These are phyloP conservation scores for Edolisoma coerulescens DNA, from an alignment of 2,113 vertebrate species.

Conservation along the genomic window DNA sequence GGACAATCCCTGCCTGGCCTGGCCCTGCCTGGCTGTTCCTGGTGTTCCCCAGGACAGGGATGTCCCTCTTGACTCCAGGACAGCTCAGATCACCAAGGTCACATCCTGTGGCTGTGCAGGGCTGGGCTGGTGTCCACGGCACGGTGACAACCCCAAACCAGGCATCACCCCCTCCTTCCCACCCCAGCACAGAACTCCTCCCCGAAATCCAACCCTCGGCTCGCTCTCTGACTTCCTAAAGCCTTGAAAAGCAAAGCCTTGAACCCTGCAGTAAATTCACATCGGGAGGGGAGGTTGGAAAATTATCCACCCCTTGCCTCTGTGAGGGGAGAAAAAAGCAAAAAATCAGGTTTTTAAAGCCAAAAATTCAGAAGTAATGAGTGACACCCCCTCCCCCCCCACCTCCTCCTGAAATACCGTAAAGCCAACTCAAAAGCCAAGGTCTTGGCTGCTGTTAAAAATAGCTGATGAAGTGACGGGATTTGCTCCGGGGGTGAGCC, in stretches of 20 bases:
- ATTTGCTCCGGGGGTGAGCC: not conserved
- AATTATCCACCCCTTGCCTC: not conserved
- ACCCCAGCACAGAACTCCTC: not conserved
- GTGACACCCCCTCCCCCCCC: not conserved
- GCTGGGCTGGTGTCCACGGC: accelerated
- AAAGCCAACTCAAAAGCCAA: not conserved
- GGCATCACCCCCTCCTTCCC: not conserved
- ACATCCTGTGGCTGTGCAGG: not conserved
- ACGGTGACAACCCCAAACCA: accelerated
- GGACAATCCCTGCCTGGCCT: not conserved
- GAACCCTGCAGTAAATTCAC: not conserved
- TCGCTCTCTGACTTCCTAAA: not conserved
- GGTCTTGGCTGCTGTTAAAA: not conserved
- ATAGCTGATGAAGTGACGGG: slow-evolving; percentile 11
- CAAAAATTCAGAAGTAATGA: not conserved
- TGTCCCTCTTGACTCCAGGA: not conserved
- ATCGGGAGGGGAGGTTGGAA: not conserved
- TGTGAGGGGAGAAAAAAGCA: not conserved
- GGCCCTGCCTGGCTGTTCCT: not conserved
- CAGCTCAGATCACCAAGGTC: not conserved
- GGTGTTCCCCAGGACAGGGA: not conserved
- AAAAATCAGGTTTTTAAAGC: not conserved
- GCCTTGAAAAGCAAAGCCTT: not conserved
- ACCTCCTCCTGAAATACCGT: not conserved
- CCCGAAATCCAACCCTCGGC: not conserved